Conservation (phyloP, 1,140 invertebrate genomes). For the Diorhabda elongata region DNA sequence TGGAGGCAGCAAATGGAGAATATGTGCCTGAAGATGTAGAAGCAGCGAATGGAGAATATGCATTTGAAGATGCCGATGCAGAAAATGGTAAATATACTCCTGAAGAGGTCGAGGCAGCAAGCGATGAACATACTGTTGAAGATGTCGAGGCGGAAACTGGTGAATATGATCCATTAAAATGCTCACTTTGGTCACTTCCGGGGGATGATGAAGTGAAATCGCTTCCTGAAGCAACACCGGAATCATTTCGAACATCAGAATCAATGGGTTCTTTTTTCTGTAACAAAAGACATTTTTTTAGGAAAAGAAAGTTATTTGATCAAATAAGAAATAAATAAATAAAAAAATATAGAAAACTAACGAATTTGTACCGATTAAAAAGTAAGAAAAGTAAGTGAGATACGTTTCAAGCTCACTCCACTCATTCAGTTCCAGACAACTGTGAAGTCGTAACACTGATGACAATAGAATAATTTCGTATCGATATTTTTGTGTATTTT, state of each 20-base stretch:
- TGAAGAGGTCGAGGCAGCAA: conserved; percentile 34
- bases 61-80: conserved; percentile 39
- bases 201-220: conserved; percentile 41
- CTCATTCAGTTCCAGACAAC: no score
- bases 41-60: background rate
- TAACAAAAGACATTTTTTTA: conserved; percentile 28
- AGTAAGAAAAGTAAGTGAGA: no score
- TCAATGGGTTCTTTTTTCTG: conserved; percentile 47
- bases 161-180: conserved; percentile 18
- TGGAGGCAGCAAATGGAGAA: background rate
- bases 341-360: no score
- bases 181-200: conserved; percentile 38
- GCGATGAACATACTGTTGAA: conserved; percentile 21
- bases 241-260: conserved; percentile 39
- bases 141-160: conserved; percentile 6
- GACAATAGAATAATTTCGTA: no score
- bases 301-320: no score
- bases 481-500: no score
- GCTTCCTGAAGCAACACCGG: conserved; percentile 42
- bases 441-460: no score
- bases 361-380: no score
- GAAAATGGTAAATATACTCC: conserved; percentile 31
- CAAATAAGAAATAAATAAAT: no score
- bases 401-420: no score
- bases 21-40: background rate